These are phyloP conservation scores for Drosophila dives DNA, from an alignment of 2,888 invertebrate species.

Conservation along the genomic window DNA sequence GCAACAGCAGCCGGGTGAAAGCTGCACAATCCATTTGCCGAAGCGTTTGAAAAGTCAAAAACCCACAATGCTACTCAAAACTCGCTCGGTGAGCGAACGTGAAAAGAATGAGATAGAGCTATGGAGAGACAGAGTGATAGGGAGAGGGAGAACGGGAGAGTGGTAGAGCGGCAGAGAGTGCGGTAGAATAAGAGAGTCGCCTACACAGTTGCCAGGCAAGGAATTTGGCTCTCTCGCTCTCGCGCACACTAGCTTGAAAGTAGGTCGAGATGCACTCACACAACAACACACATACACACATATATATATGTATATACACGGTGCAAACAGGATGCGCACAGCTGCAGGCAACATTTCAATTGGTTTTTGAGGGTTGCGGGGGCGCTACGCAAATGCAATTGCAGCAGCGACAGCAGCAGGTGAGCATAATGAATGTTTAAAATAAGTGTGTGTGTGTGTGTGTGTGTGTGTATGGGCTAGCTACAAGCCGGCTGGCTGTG, in stretches of 20 bases:
- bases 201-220: constrained; percentile 51
- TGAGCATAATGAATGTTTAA: constrained; percentile 63
- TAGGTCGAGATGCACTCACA: constrained; percentile 74
- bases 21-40: not conserved
- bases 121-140: not conserved
- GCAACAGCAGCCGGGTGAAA: not conserved
- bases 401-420: constrained; percentile 62
- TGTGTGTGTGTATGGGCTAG: constrained; percentile 25
- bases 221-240: constrained; percentile 8
- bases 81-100: not conserved
- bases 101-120: not conserved
- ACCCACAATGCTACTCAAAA: constrained; percentile 11
- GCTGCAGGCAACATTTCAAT: constrained; percentile 72
- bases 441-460: not conserved
- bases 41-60: constrained; percentile 9
- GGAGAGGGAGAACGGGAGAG: not conserved
- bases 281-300: not conserved
- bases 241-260: constrained; percentile 45
- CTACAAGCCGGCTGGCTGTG: constrained; percentile 57
- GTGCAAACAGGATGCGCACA: constrained; percentile 36
- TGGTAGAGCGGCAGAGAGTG: not conserved
- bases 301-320: constrained; percentile 1
- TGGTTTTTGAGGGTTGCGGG: constrained; percentile 63
- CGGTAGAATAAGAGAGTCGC: constrained; percentile 21
- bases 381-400: constrained; percentile 29